Evolutionary conservation across 2,797 vertebrate genomes (phyloP), one percentile per base, ranked within the genome.

Genomic region (Apodemus agrarius): DNA sequence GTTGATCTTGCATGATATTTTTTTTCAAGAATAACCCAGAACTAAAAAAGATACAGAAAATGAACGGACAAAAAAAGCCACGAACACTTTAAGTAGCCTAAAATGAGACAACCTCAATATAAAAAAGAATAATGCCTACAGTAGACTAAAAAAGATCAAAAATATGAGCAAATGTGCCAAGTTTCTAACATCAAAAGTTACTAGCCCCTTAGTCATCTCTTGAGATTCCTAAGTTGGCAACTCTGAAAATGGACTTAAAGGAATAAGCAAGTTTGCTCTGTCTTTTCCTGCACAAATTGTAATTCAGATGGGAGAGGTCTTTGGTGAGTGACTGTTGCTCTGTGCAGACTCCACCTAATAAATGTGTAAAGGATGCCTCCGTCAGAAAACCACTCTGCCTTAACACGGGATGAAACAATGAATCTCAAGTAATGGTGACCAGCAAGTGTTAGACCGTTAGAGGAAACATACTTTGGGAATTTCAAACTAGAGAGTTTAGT

Each of bases 11-110:
- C 16, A 80, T 83, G 54, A 87, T 26, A 92, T 85, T 95, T 96
- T 95, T 96, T 97, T 80, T 81, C 43, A 93, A 93, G 63, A 95
- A 96, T 95, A 94, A 93, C 57, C 26, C 31, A 61, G 29, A 88
- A 91, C 54, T 65, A 82, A 74, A 86, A 74, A 80, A 93, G 86
- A 37, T 57, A 90, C 10, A 88, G 67, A 63, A 95, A 91, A 90
- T 14, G 88, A 89, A 63, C 13, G 24, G 54, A 59, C 12, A 6
- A 40, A 94, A 93, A 95, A 86, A 49, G 46, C 2, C 14, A 76
- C 26, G 13, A 92, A 84, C 14, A 2, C 59, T 83, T 34, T 59
- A 46, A 72, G 0, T 21, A 31, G 12, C 29, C 57, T 91, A 88
- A 96, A 26, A 84, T 67, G 22, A 37, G 31, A 81, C 29, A 92